Conservation (phyloP, 1,140 invertebrate species). For the Trichoplusia ni region DNA sequence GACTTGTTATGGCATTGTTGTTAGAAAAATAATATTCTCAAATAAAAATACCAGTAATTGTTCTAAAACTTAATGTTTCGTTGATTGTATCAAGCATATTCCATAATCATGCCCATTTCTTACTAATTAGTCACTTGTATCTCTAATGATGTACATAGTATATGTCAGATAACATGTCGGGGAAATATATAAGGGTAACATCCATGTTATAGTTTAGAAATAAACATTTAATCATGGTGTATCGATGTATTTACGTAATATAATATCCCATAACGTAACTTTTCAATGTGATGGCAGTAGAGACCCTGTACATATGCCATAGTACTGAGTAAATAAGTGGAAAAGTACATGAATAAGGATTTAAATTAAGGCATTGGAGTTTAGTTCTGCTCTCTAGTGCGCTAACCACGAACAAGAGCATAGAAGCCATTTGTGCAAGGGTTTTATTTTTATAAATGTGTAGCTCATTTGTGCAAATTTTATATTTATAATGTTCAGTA, state of each 20-base stretch:
- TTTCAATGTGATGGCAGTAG: conserved; percentile 30
- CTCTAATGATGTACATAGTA: conserved; percentile 9
- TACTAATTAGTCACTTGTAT: neutral
- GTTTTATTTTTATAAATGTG: conserved; percentile 27
- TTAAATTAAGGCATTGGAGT: conserved; percentile 17
- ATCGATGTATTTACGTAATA: conserved; percentile 25
- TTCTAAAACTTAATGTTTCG: too few species aligned
- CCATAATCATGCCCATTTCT: neutral
- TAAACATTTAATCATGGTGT: conserved; percentile 28
- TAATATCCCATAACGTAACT: conserved; percentile 17
- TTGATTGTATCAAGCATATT: neutral
- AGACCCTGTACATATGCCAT: conserved; percentile 27
- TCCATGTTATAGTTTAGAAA: conserved; percentile 28
- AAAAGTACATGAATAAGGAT: conserved; percentile 27
- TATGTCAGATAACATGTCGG: neutral
- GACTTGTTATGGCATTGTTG: neutral
- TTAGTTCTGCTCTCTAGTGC: conserved; percentile 40
- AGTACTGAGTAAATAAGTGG: conserved; percentile 31
- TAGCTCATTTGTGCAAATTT: conserved; percentile 15
- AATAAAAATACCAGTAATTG: neutral
- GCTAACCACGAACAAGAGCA: neutral
- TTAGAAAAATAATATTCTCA: neutral
- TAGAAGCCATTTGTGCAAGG: conserved; percentile 9
- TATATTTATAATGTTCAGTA: conserved; percentile 8
- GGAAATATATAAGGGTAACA: neutral